Evolutionary conservation across 2,888 invertebrate species (phyloP), one percentile per base, ranked within the genome.

Genomic region (Prenolepis imparis): DNA sequence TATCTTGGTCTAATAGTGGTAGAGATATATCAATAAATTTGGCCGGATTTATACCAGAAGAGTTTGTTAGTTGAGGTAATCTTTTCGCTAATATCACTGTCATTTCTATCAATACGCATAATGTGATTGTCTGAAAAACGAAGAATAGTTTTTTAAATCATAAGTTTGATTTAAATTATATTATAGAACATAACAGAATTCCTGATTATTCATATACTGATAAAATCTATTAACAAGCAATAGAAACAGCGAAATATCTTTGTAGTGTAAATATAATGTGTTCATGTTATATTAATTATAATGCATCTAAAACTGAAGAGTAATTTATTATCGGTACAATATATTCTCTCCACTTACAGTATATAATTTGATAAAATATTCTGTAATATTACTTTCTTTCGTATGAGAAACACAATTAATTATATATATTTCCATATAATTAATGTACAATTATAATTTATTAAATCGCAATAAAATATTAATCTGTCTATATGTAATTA

Each of bases 61-160:
- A 36, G 36, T 36, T 36, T 36, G 5, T n/a, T n/a, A n/a, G n/a
- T 36, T 36, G 4, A 36, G 5, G 3, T 44, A 44, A 48, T 48
- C 48, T 18, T 48, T 3, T 44, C 3, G 44, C 48, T 48, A 52
- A n/a, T 52, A 52, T 52, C n/a, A n/a, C 91, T 11, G 91, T 88
- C 3, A 88, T 73, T 67, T 88, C 91, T 52, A 89, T 87, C 5
- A 93, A 41, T 15, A 90, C 84, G 61, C 88, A 70, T 63, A 89
- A 18, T 3, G 68, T 68, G 73, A 91, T 86, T 72, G 82, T 63
- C 90, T 91, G 83, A 4, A 67, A 18, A 57, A 48, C 15, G 0
- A 41, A 24, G 8, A 39, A 72, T 5, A 36, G 3, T 57, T 41
- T 9, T 28, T 28, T 28, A 21, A 21, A 64, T 24, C 4, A 32